These are phyloP conservation scores for cat (Felis catus) DNA, from an alignment of 2,113 vertebrate genomes.

Conservation along the genomic window DNA sequence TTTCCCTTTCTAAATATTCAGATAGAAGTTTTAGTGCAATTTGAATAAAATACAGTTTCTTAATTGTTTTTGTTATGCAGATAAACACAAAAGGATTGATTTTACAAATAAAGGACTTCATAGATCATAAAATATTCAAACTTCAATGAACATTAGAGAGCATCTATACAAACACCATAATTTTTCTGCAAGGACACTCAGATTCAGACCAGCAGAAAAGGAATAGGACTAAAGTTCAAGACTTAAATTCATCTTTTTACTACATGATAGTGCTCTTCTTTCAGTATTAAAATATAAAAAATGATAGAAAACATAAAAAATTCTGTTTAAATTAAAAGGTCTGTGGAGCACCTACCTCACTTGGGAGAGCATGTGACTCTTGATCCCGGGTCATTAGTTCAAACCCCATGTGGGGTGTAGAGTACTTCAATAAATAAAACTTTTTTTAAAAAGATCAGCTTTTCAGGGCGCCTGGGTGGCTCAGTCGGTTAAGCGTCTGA, in stretches of 20 bases:
- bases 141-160: background rate
- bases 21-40: constrained; percentile 6
- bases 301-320: background rate
- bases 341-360: background rate
- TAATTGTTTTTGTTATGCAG: background rate
- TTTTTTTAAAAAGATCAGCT: background rate
- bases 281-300: constrained; percentile 14
- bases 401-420: background rate
- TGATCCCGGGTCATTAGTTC: background rate
- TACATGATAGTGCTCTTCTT: background rate
- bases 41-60: constrained; percentile 37
- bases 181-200: constrained; percentile 38
- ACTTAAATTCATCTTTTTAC: background rate
- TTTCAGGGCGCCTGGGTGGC: no score
- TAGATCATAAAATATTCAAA: constrained; percentile 46
- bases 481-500: no score
- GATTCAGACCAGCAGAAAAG: background rate
- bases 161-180: constrained; percentile 6
- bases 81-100: background rate
- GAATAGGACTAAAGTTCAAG: background rate
- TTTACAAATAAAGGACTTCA: constrained; percentile 21
- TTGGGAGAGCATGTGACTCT: background rate
- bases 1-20: constrained; percentile 31
- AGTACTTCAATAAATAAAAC: background rate
- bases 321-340: background rate